These are phyloP conservation scores for Poeciliopsis gracilis DNA, from an alignment of 2,797 vertebrate species.

Conservation along the genomic window DNA sequence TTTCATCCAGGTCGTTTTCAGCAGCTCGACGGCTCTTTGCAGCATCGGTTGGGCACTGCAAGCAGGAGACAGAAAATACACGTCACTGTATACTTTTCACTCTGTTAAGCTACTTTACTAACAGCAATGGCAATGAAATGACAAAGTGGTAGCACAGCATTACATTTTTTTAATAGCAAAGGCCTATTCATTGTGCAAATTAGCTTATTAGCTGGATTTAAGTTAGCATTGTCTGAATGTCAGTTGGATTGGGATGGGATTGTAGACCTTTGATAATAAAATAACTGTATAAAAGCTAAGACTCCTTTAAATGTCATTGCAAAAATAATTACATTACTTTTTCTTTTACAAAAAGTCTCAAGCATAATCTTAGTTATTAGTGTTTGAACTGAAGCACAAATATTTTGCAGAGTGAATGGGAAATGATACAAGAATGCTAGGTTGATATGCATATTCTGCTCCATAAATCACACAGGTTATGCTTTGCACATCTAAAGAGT, in stretches of 20 bases:
- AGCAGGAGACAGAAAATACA: neutral
- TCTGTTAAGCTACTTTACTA: neutral
- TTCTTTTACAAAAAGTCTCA: neutral
- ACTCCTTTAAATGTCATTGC: neutral
- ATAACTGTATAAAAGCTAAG: neutral
- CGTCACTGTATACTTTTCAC: neutral
- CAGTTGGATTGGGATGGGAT: neutral
- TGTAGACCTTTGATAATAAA: neutral
- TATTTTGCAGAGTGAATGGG: neutral
- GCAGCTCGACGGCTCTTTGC: slow-evolving; percentile 92
- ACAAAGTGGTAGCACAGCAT: neutral
- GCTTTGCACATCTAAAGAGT: neutral
- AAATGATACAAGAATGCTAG: neutral
- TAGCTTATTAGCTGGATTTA: neutral
- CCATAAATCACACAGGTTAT: neutral
- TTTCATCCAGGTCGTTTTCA: slow-evolving; percentile 87
- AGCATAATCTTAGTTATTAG: neutral
- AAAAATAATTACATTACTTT: neutral
- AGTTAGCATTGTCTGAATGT: neutral
- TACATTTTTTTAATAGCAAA: neutral
- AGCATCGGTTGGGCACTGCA: slow-evolving; percentile 87
- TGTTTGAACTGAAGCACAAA: neutral
- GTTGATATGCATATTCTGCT: neutral
- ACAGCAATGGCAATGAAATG: neutral
- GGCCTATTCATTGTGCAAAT: neutral